Base-by-base conservation (phyloP, 1,140 invertebrate genomes). In the Cotesia typhae region DNA sequence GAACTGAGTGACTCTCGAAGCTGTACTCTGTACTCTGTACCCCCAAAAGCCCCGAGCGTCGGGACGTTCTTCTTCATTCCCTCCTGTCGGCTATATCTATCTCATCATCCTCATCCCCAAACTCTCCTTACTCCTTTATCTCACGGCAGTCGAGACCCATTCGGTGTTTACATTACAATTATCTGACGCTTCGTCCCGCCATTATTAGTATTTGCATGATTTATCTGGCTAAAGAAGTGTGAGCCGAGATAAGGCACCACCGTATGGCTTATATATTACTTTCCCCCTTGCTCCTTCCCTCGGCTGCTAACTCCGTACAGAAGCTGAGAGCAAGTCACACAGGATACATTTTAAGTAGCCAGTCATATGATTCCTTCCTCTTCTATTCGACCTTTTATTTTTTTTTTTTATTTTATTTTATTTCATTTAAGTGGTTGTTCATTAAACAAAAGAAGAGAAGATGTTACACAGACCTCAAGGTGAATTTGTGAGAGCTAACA, bases 151-250 rank as follows among this genome's bases (percentile, higher is more conserved):
- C 74, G 59, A 47, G 68, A 74, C 37, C 72, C 57, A 65, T 77
- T 78, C 67, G 73, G 71, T 82, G 81, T 82, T 82, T 82, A 82
- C 81, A 82, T 81, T 81, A 79, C 80, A 82, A 82, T 82, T 82
- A 82, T 78, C 78, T 75, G 73, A 79, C 76, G 78, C 77, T 76
- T 80, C 76, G 76, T 69, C 73, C 64, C 76, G 74, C 76, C 79
- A 78, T 82, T 81, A 82, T 82, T 82, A 82, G 76, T 82, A 81
- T 82, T 82, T 81, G 77, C 78, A 81, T 82, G 75, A 82, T 82
- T 82, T 81, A 81, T 75, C 74, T 47, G 10, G 10, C 41, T 47
- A 47, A 47, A 47, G 77, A 75, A 70, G 61, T 74, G 74, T 79
- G 76, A 75, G 75, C 28, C 28, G 28, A 28, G 28, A 28, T 28